phyloP scores from a whole-genome alignment of 2,113 vertebrate genomes.

The Eolophus roseicapilla region DNA sequence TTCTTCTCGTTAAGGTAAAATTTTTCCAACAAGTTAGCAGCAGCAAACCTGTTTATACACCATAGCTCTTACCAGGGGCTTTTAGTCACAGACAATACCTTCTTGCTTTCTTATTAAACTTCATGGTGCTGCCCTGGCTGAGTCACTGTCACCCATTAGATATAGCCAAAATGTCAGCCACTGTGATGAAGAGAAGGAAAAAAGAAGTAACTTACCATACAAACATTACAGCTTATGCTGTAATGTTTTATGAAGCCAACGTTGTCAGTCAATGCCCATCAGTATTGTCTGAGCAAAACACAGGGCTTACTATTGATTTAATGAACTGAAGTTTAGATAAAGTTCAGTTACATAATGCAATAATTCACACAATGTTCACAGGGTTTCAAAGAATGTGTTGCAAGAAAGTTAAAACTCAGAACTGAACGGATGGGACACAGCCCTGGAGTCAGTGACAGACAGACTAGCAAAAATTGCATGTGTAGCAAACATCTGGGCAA shows the following conservation, averaged over 20 bases:
- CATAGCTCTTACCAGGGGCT: neutral
- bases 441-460: neutral
- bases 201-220: neutral
- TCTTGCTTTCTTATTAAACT: neutral
- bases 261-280: neutral
- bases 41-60: neutral
- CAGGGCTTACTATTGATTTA: conserved; percentile 28
- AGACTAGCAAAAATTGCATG: neutral
- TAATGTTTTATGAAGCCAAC: neutral
- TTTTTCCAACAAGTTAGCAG: neutral
- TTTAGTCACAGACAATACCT: conserved; percentile 6
- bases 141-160: neutral
- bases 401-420: neutral
- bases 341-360: neutral
- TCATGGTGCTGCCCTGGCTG: neutral
- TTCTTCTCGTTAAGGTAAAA: neutral
- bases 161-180: conserved; percentile 25
- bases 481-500: neutral
- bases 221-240: neutral
- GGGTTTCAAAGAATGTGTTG: neutral
- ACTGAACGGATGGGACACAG: neutral
- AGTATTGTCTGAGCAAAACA: neutral
- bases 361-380: neutral
- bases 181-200: neutral
- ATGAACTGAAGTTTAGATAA: conserved; percentile 35